Conservation (phyloP, 2,797 vertebrate species). For the Sciurus carolinensis region DNA sequence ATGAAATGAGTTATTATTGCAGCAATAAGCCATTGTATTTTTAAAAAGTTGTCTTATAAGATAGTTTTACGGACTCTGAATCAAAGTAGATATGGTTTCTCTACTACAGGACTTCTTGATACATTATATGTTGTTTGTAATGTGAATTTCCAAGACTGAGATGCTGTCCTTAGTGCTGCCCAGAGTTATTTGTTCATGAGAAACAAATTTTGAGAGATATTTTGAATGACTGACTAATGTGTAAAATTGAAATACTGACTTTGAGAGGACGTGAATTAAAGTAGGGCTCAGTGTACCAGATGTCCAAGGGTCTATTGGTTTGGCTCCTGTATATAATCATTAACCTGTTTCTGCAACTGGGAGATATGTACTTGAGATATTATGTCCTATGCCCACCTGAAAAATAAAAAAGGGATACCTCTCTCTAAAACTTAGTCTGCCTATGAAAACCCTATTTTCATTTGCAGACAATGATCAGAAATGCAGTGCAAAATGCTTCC, state of each 20-base stretch:
- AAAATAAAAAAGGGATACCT: neutral
- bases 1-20: neutral
- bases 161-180: neutral
- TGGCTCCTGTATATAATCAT: neutral
- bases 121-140: neutral
- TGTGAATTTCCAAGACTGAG: constrained; percentile 7
- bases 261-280: constrained; percentile 44
- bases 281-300: neutral
- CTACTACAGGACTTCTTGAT: neutral
- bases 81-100: constrained; percentile 28
- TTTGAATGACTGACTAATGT: neutral
- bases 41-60: neutral
- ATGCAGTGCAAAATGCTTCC: constrained; percentile 10
- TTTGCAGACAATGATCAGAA: neutral
- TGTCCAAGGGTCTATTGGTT: neutral
- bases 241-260: constrained; percentile 14
- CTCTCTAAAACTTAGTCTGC: neutral
- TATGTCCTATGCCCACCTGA: neutral
- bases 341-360: neutral
- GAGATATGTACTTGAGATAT: neutral
- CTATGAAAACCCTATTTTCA: constrained; percentile 53
- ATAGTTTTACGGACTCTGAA: neutral
- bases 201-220: constrained; percentile 20
- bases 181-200: constrained; percentile 10
- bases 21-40: neutral